Evolutionary conservation across 2,888 invertebrate genomes (phyloP), one percentile per base, ranked within the genome.

Genomic region (Trypoxylon attenuatum): DNA sequence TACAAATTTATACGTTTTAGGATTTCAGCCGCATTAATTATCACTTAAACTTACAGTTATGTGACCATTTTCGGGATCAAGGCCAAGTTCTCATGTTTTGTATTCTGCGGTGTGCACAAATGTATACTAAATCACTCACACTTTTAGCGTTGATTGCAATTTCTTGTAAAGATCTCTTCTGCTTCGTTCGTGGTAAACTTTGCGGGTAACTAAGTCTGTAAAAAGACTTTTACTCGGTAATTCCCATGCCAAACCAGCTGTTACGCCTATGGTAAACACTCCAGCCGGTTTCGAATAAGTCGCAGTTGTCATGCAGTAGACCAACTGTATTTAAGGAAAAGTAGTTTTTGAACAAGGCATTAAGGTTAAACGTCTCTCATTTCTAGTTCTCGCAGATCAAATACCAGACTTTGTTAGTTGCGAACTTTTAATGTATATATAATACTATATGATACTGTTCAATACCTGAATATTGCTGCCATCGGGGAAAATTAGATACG

Each of bases 201-300:
- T 89, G 16, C 88, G 82, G 5, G 82, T 79, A 56, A 82, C 81
- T 61, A 82, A 71, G 55, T 76, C 73, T 2, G 89, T 79, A 52
- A 88, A 88, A 45, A 88, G 87, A 76, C 88, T 87, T 60, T 71
- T 71, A 73, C 92, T 92, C 0, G 94, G 94, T 41, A 94, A 84
- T 78, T 94, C 92, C 90, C 92, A 94, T 1, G 94, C 94, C 75
- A 94, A 85, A 0, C 94, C 94, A 0, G 93, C 93, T 0, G 94
- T 94, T 47, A 91, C 89, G 0, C 94, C 94, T 77, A 92, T 88
- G 6, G 93, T 89, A 65, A 93, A 90, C 45, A 91, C 90, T 61
- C 90, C 90, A 0, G 89, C 88, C 1, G 91, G 90, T 0, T 85
- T 71, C 1, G 88, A 81, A 52, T 90, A 80, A 33, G 89, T 88